Evolutionary conservation across 1,140 invertebrate genomes (phyloP), one percentile per base, ranked within the genome.

Genomic region (Dendrolimus kikuchii): DNA sequence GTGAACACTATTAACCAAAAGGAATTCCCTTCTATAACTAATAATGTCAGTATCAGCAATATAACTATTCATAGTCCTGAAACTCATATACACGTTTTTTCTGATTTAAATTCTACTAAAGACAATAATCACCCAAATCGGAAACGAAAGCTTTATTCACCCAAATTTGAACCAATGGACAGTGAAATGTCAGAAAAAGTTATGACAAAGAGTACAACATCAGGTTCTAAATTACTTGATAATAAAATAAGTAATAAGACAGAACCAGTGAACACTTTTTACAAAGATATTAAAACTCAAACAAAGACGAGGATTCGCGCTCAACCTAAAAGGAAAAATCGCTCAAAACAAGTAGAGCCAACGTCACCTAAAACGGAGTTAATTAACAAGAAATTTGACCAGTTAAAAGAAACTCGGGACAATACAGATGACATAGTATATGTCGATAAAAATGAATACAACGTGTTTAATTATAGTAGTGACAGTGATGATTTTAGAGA

Each of bases 81-180:
- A n/a, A n/a, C n/a, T n/a, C n/a, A n/a, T n/a, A n/a, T n/a, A n/a
- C n/a, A n/a, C n/a, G n/a, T n/a, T n/a, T n/a, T n/a, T n/a, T n/a
- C n/a, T n/a, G n/a, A n/a, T n/a, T n/a, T n/a, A n/a, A n/a, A n/a
- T n/a, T n/a, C n/a, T n/a, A 23, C 23, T 23, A 23, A 2, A 23
- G 23, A 23, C 23, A 23, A 23, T 3, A 23, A 23, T 23, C 23
- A 23, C 3, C 23, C 23, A 23, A 23, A 23, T 2, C 23, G 23
- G 23, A 81, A 75, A 62, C 73, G 81, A 23, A 84, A 79, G 56
- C 57, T 84, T 10, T 84, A 80, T 53, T 84, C 81, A 4, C 75
- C 72, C 0, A 78, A 79, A 65, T 62, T 72, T 49, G 76, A 74
- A 49, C 38, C 50, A 55, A 40, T 51, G 9, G 37, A 62, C 36